A percentile compares a stretch with the other conserved stretches of the same genome.
phyloP scores from a whole-genome alignment of 2,888 invertebrate genomes.

The Drosophila mimica region DNA sequence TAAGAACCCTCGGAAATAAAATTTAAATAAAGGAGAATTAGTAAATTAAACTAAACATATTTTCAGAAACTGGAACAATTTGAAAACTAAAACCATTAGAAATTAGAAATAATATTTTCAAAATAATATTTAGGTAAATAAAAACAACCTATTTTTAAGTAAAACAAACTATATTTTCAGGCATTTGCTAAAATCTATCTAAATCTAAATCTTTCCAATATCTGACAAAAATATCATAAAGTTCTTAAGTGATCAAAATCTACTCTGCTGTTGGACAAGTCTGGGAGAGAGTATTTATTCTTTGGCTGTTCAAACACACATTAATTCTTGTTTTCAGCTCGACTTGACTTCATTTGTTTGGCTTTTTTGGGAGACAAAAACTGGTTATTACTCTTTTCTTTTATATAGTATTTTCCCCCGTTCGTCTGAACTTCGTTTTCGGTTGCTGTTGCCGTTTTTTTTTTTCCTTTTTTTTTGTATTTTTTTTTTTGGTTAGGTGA shows the following conservation, averaged over 20 bases:
- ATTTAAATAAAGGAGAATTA: background rate
- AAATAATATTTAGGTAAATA: background rate
- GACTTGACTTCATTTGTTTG: constrained; percentile 78
- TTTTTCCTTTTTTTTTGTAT: constrained; percentile 33
- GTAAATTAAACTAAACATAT: too few species aligned
- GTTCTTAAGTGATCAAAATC: too few species aligned
- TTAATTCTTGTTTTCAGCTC: constrained; percentile 51
- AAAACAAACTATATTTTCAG: background rate
- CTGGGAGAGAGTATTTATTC: constrained; percentile 3
- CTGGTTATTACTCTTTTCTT: constrained; percentile 82
- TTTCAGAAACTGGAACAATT: background rate
- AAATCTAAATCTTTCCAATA: background rate
- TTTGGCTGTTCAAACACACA: background rate
- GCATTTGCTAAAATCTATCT: too few species aligned
- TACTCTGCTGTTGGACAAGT: background rate
- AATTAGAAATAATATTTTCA: background rate
- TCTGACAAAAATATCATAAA: background rate
- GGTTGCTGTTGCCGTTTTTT: constrained; percentile 49
- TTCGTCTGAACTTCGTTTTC: constrained; percentile 60
- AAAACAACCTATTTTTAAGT: background rate
- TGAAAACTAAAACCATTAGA: background rate
- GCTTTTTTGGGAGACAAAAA: constrained; percentile 83
- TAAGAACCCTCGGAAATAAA: background rate
- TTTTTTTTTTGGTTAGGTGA: constrained; percentile 61
- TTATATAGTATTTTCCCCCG: constrained; percentile 52